Evolutionary conservation across 2,113 vertebrate genomes (phyloP).

Genomic region (Puffinus mauretanicus): DNA sequence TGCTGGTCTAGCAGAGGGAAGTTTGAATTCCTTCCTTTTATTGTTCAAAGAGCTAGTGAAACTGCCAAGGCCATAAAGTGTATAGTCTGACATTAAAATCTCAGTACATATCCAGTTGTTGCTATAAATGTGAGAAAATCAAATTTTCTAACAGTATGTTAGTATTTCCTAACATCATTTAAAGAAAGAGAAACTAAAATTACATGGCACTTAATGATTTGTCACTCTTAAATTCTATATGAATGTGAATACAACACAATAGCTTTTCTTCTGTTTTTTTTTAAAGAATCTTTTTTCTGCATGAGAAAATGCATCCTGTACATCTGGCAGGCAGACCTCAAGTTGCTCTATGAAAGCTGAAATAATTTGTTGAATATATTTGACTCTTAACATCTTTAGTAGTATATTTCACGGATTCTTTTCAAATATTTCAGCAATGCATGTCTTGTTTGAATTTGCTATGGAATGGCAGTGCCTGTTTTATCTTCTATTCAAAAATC

Average conservation of each 20-base stretch:
- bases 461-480: neutral
- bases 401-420: neutral
- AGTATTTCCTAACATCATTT: neutral
- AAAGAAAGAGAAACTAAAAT: neutral
- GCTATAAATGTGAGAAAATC: neutral
- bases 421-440: neutral
- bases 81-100: neutral
- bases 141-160: neutral
- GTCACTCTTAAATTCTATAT: neutral
- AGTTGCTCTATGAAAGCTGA: neutral
- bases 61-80: neutral
- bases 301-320: neutral
- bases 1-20: neutral
- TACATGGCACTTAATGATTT: neutral
- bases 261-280: neutral
- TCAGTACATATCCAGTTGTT: neutral
- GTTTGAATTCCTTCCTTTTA: neutral
- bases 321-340: neutral
- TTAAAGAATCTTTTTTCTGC: neutral
- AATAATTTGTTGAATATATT: neutral
- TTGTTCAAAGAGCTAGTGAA: neutral
- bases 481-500: constrained; percentile 43
- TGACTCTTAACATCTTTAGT: neutral
- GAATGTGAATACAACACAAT: neutral
- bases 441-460: neutral